Conservation (phyloP, 2,888 invertebrate genomes). For the Limnephilus rhombicus region DNA sequence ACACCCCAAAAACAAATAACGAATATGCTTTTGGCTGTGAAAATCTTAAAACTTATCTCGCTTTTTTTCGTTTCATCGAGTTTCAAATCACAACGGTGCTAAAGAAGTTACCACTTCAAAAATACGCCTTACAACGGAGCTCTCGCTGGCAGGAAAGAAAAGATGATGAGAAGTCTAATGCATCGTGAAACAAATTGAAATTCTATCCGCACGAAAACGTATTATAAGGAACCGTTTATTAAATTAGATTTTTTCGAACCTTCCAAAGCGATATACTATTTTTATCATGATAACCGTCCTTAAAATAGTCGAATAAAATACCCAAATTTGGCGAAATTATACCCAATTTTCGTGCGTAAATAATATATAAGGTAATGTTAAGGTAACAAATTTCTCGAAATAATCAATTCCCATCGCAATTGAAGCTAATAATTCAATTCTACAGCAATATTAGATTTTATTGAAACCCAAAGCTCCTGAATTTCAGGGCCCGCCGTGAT, state of each 20-base stretch:
- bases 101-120: too few relatives aligned
- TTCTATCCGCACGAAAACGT: not conserved
- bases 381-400: conserved; percentile 4
- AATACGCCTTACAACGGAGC: not conserved
- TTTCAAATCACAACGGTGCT: too few relatives aligned
- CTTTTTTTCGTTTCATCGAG: too few relatives aligned
- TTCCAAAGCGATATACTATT: not conserved
- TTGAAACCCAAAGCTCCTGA: not conserved
- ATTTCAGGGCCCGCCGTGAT: conserved; percentile 26
- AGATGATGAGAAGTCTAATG: not conserved
- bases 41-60: too few relatives aligned
- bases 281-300: not conserved
- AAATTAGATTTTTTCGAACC: not conserved
- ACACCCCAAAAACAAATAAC: too few relatives aligned
- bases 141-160: not conserved
- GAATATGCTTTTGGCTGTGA: too few relatives aligned
- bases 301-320: not conserved
- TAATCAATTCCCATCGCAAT: conserved; percentile 39
- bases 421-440: conserved; percentile 48
- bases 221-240: not conserved
- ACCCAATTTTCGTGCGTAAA: not conserved
- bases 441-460: conserved; percentile 46
- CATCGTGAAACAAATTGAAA: not conserved
- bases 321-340: not conserved
- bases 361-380: not conserved